phyloP scores from a whole-genome alignment of 2,888 invertebrate genomes.

The Antheraea assamensis region DNA sequence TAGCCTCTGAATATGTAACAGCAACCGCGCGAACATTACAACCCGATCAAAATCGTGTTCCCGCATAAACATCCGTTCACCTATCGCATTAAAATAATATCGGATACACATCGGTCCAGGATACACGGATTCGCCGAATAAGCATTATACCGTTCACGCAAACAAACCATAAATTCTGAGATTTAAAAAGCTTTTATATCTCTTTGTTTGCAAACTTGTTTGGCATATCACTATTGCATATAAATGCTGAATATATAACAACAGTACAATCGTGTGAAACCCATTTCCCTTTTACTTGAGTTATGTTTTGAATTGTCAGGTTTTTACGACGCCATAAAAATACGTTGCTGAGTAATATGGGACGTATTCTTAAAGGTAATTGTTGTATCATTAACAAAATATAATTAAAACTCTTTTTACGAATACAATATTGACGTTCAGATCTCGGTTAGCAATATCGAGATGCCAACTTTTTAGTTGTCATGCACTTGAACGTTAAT shows the following conservation, averaged over 20 bases:
- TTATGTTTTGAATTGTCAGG: neutral
- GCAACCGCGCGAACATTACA: slow-evolving; percentile 20
- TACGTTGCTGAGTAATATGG: neutral
- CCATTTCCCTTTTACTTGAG: slow-evolving; percentile 17
- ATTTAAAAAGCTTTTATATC: slow-evolving; percentile 68
- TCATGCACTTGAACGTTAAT: no score
- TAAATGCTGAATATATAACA: slow-evolving; percentile 33
- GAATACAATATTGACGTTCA: no score
- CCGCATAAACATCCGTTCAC: slow-evolving; percentile 46
- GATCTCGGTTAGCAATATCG: no score
- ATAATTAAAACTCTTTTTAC: no score
- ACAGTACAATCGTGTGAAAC: slow-evolving; percentile 15
- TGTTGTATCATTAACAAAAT: no score
- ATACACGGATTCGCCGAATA: slow-evolving; percentile 51
- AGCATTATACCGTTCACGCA: slow-evolving; percentile 64
- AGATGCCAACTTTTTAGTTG: no score
- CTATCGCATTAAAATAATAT: slow-evolving; percentile 65
- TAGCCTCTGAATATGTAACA: slow-evolving; percentile 21
- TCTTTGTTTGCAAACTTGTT: slow-evolving; percentile 61
- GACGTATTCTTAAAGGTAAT: no score
- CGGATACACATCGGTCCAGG: slow-evolving; percentile 32
- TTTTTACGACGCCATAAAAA: neutral
- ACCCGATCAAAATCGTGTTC: slow-evolving; percentile 44
- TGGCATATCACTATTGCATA: slow-evolving; percentile 53
- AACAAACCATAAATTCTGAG: slow-evolving; percentile 71